Percentiles rank a stretch among this genome's conserved stretches.
These are phyloP conservation scores for Aptenodytes forsteri DNA, from an alignment of 2,113 vertebrate species.

Conservation along the genomic window DNA sequence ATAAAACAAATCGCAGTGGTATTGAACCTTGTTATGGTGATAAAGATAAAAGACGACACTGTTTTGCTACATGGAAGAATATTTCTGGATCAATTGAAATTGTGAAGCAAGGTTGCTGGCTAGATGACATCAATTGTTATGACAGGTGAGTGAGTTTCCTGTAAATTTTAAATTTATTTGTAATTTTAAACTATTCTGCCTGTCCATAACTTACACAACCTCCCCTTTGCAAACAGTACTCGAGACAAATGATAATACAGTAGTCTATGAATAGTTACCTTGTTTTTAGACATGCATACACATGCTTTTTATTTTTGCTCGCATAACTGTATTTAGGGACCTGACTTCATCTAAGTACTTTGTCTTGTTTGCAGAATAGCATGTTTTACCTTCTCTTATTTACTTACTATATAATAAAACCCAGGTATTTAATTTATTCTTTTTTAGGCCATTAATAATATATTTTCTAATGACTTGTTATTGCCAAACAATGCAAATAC, in stretches of 20 bases:
- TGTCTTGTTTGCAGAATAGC: neutral
- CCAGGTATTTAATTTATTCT: neutral
- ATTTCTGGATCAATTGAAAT: conserved; percentile 91
- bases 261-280: neutral
- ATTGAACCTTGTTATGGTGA: conserved; percentile 91
- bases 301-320: fast-evolving
- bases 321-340: neutral
- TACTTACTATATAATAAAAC: neutral
- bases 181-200: neutral
- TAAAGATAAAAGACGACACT: conserved; percentile 93
- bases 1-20: conserved; percentile 93
- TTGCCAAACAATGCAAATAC: neutral
- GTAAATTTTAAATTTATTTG: neutral
- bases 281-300: neutral
- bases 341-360: neutral
- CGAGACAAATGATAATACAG: neutral
- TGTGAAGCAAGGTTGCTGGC: conserved; percentile 97
- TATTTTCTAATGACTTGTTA: neutral
- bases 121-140: conserved; percentile 98
- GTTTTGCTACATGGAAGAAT: conserved; percentile 98
- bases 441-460: neutral
- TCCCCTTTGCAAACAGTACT: neutral
- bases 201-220: fast-evolving
- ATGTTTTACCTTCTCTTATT: neutral
- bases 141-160: conserved; percentile 83